Percentiles rank a stretch among this genome's conserved stretches.
Evolutionary conservation across 2,113 vertebrate genomes (phyloP).

Genomic region (Potamarius usumacintae): DNA sequence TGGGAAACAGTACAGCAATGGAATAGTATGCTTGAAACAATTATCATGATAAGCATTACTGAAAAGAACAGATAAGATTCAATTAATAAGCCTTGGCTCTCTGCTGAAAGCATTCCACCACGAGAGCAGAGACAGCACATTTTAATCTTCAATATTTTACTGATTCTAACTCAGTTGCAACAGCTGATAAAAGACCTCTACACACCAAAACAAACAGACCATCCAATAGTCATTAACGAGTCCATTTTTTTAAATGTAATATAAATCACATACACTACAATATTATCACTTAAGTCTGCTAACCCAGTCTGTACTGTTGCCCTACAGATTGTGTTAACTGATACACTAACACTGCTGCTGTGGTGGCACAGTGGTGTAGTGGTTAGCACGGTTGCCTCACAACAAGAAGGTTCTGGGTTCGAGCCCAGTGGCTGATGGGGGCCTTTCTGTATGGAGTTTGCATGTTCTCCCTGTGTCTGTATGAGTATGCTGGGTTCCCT

Average conservation of each 20-base stretch:
- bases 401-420: no score
- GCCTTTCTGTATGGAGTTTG: no score
- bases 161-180: background rate
- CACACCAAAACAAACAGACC: background rate
- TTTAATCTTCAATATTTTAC: background rate
- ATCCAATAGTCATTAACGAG: background rate
- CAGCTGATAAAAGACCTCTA: background rate
- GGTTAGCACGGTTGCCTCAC: no score
- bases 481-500: no score
- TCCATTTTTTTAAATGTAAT: background rate
- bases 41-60: background rate
- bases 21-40: background rate
- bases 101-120: background rate
- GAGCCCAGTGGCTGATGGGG: no score
- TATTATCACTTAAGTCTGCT: background rate
- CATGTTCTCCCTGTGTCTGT: no score
- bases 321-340: background rate
- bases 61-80: slow-evolving; percentile 2
- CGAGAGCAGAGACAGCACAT: background rate
- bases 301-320: background rate
- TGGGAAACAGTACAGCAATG: background rate
- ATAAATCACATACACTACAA: background rate
- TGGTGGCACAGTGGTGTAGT: no score
- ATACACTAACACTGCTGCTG: background rate
- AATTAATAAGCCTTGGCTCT: background rate